A percentile compares a stretch with the other conserved stretches of the same genome.
Conservation (phyloP, 1,140 invertebrate genomes). For the Halictus rubicundus region DNA sequence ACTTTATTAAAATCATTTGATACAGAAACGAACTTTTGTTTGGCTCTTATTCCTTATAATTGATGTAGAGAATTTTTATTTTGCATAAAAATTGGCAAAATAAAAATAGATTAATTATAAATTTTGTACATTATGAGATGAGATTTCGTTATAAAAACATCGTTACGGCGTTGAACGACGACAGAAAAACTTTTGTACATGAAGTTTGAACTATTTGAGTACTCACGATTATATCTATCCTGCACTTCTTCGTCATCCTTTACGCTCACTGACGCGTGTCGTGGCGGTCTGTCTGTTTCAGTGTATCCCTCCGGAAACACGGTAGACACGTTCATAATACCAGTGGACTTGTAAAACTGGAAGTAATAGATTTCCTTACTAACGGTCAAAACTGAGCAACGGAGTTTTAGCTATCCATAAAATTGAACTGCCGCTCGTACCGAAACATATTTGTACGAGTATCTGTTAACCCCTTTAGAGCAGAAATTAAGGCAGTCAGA, state of each 20-base stretch:
- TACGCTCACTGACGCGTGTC: conserved; percentile 23
- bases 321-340: conserved; percentile 74
- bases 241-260: conserved; percentile 43
- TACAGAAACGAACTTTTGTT: too few relatives aligned
- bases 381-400: background rate
- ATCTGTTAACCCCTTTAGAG: too few relatives aligned
- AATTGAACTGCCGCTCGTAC: background rate
- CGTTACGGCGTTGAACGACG: background rate
- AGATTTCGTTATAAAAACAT: background rate
- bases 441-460: too few relatives aligned
- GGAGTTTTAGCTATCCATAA: background rate
- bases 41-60: too few relatives aligned
- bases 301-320: conserved; percentile 74
- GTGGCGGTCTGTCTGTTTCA: conserved; percentile 47
- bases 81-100: too few relatives aligned
- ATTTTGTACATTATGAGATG: too few relatives aligned
- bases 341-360: conserved; percentile 48
- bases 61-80: too few relatives aligned
- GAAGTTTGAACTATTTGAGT: background rate
- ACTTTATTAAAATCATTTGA: too few relatives aligned
- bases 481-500: too few relatives aligned
- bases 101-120: too few relatives aligned
- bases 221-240: conserved; percentile 59
- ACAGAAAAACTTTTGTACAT: background rate
- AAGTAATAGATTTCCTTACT: background rate